Percentiles rank a stretch among this genome's conserved stretches.
These are phyloP conservation scores for Platycheirus rosarum DNA, from an alignment of 2,888 invertebrate species.

Conservation along the genomic window DNA sequence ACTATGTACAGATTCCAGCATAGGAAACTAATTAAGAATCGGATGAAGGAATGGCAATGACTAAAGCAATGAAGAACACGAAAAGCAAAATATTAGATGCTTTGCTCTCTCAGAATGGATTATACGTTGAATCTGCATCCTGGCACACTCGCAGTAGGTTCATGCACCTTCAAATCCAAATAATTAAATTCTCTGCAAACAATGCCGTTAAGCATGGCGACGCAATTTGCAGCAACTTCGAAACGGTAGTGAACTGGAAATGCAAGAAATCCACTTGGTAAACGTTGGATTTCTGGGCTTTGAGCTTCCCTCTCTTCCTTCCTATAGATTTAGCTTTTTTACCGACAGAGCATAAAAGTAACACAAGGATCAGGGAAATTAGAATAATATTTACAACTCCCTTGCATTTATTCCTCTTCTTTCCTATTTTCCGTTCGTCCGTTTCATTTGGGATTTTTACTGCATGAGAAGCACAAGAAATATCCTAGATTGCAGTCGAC, in stretches of 20 bases:
- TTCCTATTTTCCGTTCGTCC: conserved; percentile 12
- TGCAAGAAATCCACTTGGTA: conserved; percentile 21
- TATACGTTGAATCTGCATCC: conserved; percentile 5
- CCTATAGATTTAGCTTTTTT: too few species aligned
- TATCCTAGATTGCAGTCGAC: conserved; percentile 30
- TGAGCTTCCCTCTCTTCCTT: not conserved
- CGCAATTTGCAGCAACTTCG: conserved; percentile 9
- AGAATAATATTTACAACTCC: conserved; percentile 70
- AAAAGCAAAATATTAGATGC: conserved; percentile 51
- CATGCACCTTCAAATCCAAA: conserved; percentile 64
- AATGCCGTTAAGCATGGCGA: conserved; percentile 42
- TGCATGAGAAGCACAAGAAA: too few species aligned
- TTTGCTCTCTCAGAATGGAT: conserved; percentile 5
- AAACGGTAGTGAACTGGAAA: conserved; percentile 32
- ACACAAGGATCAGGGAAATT: conserved; percentile 62
- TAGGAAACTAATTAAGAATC: conserved; percentile 68
- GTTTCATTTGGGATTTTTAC: conserved; percentile 36
- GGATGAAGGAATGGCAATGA: conserved; percentile 24
- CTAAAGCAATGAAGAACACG: not conserved
- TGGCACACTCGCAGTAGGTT: conserved; percentile 38
- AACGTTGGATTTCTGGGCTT: conserved; percentile 23
- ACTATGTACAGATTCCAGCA: conserved; percentile 23
- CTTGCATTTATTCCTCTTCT: conserved; percentile 5
- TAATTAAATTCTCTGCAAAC: conserved; percentile 71
- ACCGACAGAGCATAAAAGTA: conserved; percentile 17